phyloP scores from a whole-genome alignment of 2,113 vertebrate genomes.

The Vidua chalybeata region DNA sequence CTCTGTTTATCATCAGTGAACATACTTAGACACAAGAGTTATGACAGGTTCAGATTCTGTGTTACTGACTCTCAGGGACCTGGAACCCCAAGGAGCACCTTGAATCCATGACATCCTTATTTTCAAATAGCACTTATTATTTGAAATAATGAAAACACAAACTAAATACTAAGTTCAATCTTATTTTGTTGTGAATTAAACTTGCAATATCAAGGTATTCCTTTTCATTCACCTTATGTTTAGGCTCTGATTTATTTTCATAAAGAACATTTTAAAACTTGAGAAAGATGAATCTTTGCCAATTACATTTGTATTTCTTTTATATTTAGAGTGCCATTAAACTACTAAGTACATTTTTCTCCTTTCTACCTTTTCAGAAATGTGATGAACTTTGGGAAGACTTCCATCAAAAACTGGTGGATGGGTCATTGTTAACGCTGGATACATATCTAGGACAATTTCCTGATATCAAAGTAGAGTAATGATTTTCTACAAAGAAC shows the following conservation, averaged over 20 bases:
- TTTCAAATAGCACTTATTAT: neutral
- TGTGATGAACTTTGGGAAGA: conserved; percentile 97
- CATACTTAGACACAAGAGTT: neutral
- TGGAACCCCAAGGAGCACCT: neutral
- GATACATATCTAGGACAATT: conserved; percentile 94
- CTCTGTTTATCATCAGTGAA: neutral
- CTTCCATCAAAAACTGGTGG: conserved; percentile 96
- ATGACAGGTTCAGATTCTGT: neutral
- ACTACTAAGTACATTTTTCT: neutral
- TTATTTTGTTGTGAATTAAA: neutral
- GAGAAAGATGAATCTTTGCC: neutral
- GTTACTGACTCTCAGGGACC: neutral
- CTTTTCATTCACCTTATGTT: neutral
- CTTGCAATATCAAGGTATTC: neutral
- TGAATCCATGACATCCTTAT: neutral
- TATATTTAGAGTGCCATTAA: neutral
- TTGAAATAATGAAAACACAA: neutral
- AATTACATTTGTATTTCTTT: neutral
- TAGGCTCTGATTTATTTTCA: neutral
- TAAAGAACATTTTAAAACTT: neutral
- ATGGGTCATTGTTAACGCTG: conserved; percentile 90
- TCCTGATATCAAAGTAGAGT: conserved; percentile 93
- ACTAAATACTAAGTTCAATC: neutral
- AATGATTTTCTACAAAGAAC: neutral
- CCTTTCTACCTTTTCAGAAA: conserved; percentile 79